phyloP scores from a whole-genome alignment of 2,888 invertebrate genomes.

The Ochropleura plecta region DNA sequence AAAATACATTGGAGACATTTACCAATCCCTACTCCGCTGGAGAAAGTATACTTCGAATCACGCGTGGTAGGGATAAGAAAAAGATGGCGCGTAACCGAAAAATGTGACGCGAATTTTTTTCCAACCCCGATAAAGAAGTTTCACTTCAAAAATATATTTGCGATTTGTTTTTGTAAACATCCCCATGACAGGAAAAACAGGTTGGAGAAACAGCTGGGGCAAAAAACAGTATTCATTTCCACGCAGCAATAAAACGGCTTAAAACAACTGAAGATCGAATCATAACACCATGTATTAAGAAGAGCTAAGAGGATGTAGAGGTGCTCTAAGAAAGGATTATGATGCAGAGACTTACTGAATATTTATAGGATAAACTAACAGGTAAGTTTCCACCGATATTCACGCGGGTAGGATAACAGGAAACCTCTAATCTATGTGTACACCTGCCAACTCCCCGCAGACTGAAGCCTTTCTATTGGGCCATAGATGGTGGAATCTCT shows the following conservation, averaged over 20 bases:
- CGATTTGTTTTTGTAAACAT: neutral
- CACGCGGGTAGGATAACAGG: neutral
- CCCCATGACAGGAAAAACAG: neutral
- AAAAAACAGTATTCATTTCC: neutral
- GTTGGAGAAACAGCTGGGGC: neutral
- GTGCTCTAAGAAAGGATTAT: conserved; percentile 11
- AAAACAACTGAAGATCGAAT: neutral
- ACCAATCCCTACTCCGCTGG: too few relatives aligned
- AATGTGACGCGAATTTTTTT: too few relatives aligned
- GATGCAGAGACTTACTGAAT: conserved; percentile 3
- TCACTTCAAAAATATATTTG: too few relatives aligned
- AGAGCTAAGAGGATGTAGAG: neutral
- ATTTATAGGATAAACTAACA: conserved; percentile 13
- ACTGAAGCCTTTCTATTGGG: neutral
- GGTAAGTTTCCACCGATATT: neutral
- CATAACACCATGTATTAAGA: neutral
- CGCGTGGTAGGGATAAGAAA: too few relatives aligned
- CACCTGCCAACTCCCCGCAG: neutral
- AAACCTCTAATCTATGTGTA: neutral
- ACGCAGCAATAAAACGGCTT: neutral
- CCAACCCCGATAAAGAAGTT: too few relatives aligned
- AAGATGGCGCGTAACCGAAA: too few relatives aligned
- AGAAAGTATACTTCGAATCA: too few relatives aligned
- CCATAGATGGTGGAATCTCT: neutral
- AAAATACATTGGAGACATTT: too few relatives aligned